A percentile compares a stretch with the other conserved stretches of the same genome.
phyloP scores from a whole-genome alignment of 2,113 vertebrate species.

The Hemicordylus capensis region DNA sequence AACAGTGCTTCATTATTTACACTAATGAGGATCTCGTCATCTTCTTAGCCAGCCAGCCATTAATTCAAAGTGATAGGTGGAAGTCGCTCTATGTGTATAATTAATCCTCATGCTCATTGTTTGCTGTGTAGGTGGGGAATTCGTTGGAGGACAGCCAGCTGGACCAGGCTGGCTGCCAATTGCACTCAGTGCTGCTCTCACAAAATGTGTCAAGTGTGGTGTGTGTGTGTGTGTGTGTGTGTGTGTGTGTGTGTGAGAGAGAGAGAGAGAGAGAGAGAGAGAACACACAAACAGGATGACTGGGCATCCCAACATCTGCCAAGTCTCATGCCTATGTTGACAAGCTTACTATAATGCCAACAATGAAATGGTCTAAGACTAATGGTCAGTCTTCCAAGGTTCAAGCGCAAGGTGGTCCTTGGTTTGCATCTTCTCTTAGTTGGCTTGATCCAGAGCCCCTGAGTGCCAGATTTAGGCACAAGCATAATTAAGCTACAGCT shows the following conservation, averaged over 20 bases:
- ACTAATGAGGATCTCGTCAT: neutral
- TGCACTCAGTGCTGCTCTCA: neutral
- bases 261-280: too few relatives aligned
- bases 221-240: neutral
- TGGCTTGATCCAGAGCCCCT: neutral
- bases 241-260: neutral
- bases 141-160: neutral
- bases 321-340: too few relatives aligned
- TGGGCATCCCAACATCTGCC: too few relatives aligned
- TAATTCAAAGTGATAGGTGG: neutral
- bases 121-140: constrained; percentile 10
- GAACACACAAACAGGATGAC: too few relatives aligned
- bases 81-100: neutral
- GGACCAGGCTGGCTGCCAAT: constrained; percentile 1
- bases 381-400: neutral
- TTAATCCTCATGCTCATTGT: neutral
- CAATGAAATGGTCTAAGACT: neutral
- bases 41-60: constrained; percentile 8
- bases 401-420: neutral
- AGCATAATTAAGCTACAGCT: too few relatives aligned
- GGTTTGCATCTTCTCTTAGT: neutral
- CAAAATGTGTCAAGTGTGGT: neutral
- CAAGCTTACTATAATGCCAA: neutral
- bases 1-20: constrained; percentile 29
- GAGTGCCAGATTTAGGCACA: too few relatives aligned